Evolutionary conservation across 2,113 vertebrate species (phyloP).

Genomic region (Hemiscyllium ocellatum): DNA sequence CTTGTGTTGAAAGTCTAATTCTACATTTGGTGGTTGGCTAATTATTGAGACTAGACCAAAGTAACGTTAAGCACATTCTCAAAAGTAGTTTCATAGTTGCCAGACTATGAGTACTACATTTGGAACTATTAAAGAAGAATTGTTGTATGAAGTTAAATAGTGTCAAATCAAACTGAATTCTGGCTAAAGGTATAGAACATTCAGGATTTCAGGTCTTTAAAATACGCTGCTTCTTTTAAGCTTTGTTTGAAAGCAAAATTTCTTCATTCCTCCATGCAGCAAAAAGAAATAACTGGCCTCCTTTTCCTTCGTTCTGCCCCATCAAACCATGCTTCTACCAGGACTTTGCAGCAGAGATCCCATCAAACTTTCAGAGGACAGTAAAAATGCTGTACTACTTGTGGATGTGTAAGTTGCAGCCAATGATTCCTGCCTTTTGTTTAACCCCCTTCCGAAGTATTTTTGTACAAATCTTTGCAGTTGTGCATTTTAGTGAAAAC

Average conservation of each 20-base stretch:
- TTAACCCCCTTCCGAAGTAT: not conserved
- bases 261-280: constrained; percentile 51
- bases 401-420: constrained; percentile 84
- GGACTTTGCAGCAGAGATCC: constrained; percentile 90
- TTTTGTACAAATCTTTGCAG: not conserved
- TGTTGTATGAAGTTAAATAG: not conserved
- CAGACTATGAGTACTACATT: not conserved
- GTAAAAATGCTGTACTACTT: constrained; percentile 97
- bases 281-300: constrained; percentile 92
- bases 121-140: not conserved
- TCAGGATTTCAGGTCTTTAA: not conserved
- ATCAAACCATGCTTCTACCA: constrained; percentile 95
- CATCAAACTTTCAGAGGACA: constrained; percentile 76
- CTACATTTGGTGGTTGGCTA: not conserved
- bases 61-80: not conserved
- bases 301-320: constrained; percentile 72
- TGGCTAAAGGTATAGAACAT: not conserved
- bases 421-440: not conserved
- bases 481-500: not conserved
- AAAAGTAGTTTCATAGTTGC: not conserved
- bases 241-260: not conserved
- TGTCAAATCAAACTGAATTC: not conserved
- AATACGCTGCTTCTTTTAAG: not conserved
- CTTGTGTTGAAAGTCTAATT: not conserved
- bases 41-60: not conserved